Conservation (phyloP, 2,113 vertebrate species). For the Spheniscus mendiculus region DNA sequence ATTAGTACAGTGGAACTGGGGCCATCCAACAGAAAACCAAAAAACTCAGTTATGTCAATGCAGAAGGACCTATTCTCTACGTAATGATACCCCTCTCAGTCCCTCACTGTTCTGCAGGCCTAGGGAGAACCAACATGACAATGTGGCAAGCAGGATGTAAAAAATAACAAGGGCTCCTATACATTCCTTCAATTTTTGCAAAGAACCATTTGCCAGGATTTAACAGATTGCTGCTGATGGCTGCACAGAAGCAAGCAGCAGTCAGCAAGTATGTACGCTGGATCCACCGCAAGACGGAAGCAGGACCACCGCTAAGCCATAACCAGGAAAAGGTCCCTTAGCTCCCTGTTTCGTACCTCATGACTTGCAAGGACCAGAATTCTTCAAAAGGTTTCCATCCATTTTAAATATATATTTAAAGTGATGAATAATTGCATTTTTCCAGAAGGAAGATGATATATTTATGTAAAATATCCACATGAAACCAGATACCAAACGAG, state of each 20-base stretch:
- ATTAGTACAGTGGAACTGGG: background rate
- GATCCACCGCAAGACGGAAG: accelerated
- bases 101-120: background rate
- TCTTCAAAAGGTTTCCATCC: background rate
- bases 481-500: background rate
- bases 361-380: background rate
- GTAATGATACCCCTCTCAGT: background rate
- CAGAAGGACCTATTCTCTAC: background rate
- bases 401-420: background rate
- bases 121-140: background rate
- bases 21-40: background rate
- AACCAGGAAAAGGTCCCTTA: background rate
- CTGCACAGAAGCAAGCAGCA: background rate
- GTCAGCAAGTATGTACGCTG: background rate
- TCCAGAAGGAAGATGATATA: background rate
- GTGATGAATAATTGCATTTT: background rate
- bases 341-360: background rate
- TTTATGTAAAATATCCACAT: background rate
- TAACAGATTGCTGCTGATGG: background rate
- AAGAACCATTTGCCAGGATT: background rate
- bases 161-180: background rate
- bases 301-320: accelerated
- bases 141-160: background rate
- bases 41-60: background rate
- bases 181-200: background rate